phyloP scores from a whole-genome alignment of 2,888 invertebrate species.

The Lottia gigantea region DNA sequence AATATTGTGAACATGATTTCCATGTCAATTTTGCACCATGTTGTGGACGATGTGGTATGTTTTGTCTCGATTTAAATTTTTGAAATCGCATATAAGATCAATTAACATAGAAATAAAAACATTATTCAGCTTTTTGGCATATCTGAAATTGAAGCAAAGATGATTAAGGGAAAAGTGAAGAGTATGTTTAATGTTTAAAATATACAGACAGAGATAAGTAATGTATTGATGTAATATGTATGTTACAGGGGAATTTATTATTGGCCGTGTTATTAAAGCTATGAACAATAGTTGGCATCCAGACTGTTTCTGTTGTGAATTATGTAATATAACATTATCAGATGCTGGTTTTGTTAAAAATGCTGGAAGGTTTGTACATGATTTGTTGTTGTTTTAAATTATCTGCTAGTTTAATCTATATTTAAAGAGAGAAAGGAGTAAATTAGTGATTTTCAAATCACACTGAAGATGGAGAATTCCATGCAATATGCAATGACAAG shows the following conservation, averaged over 20 bases:
- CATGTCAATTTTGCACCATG: slow-evolving; percentile 96
- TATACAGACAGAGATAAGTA: too few relatives aligned
- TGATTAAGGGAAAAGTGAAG: too few relatives aligned
- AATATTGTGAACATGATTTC: slow-evolving; percentile 99
- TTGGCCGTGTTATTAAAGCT: slow-evolving; percentile 98
- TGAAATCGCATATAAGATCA: too few relatives aligned
- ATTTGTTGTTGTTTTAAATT: not conserved
- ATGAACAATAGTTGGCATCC: slow-evolving; percentile 99
- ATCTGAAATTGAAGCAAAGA: too few relatives aligned
- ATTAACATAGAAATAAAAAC: too few relatives aligned
- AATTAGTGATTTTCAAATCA: too few relatives aligned
- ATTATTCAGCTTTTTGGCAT: too few relatives aligned
- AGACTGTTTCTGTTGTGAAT: slow-evolving; percentile 94
- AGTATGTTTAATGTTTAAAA: too few relatives aligned
- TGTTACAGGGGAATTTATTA: slow-evolving; percentile 87
- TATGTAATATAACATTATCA: slow-evolving; percentile 90
- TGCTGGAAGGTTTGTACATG: slow-evolving; percentile 72
- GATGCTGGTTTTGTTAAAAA: slow-evolving; percentile 93
- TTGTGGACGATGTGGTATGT: slow-evolving; percentile 83
- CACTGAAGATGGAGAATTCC: too few relatives aligned
- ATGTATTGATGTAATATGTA: not conserved
- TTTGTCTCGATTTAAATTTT: not conserved
- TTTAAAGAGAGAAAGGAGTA: too few relatives aligned
- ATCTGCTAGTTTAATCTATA: too few relatives aligned
- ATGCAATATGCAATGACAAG: too few relatives aligned